These are phyloP conservation scores for Aulostomus chinensis DNA, from an alignment of 2,797 vertebrate genomes.

Conservation along the genomic window DNA sequence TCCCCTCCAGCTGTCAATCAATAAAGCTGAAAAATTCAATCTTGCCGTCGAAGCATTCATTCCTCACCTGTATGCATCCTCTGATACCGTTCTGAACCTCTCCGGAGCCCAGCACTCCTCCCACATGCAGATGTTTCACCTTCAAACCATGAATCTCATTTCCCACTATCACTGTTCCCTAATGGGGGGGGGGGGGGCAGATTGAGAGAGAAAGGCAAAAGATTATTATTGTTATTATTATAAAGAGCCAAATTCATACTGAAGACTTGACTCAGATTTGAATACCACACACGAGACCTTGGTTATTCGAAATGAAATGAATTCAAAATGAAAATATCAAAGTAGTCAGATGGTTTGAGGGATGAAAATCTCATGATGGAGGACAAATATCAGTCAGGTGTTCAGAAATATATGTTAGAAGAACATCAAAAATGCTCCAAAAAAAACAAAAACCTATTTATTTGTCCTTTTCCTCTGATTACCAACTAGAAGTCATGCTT, in stretches of 20 bases:
- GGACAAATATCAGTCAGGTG: too few relatives aligned
- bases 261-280: neutral
- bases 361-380: too few relatives aligned
- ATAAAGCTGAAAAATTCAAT: neutral
- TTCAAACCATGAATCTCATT: slow-evolving; percentile 94
- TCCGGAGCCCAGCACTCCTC: slow-evolving; percentile 89
- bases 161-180: slow-evolving; percentile 93
- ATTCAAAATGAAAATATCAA: neutral
- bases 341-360: neutral
- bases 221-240: slow-evolving; percentile 7
- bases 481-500: too few relatives aligned
- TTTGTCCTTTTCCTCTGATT: too few relatives aligned
- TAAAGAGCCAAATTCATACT: slow-evolving; percentile 21
- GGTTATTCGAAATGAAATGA: neutral
- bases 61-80: slow-evolving; percentile 95
- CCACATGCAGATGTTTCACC: slow-evolving; percentile 95
- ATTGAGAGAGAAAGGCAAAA: slow-evolving; percentile 8
- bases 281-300: too few relatives aligned
- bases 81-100: slow-evolving; percentile 90
- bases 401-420: too few relatives aligned
- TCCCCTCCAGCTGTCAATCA: neutral
- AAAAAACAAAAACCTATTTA: too few relatives aligned
- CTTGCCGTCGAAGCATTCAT: neutral
- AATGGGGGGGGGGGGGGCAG: slow-evolving; percentile 27
- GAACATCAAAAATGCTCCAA: too few relatives aligned